Evolutionary conservation across 2,888 invertebrate species (phyloP).

Genomic region (Phoronis australis): DNA sequence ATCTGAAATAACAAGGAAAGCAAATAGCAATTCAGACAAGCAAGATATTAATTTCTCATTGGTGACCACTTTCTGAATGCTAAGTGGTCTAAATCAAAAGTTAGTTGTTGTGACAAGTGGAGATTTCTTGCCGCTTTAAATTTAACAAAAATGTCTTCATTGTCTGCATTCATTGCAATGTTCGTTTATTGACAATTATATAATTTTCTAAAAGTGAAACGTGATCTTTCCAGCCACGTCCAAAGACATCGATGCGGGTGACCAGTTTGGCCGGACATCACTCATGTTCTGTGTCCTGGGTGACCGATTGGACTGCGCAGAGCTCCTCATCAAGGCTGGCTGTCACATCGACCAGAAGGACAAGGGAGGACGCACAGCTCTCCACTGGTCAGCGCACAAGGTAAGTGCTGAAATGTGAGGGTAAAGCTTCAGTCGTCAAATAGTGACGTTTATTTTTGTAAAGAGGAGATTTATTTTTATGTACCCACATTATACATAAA

Average conservation of each 20-base stretch:
- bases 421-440: background rate
- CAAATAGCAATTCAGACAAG: too few relatives aligned
- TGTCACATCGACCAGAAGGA: constrained; percentile 48
- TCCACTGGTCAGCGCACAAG: constrained; percentile 53
- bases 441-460: background rate
- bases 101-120: too few relatives aligned
- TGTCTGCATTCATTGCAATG: too few relatives aligned
- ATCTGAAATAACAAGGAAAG: too few relatives aligned
- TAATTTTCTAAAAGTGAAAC: too few relatives aligned
- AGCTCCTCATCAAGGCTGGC: constrained; percentile 46
- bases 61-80: too few relatives aligned
- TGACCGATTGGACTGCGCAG: constrained; percentile 49
- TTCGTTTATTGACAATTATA: too few relatives aligned
- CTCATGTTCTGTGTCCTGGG: constrained; percentile 51
- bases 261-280: constrained; percentile 51
- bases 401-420: constrained; percentile 20
- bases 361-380: constrained; percentile 47
- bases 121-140: too few relatives aligned
- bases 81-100: too few relatives aligned
- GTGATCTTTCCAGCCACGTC: constrained; percentile 15
- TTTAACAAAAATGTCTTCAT: too few relatives aligned
- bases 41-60: too few relatives aligned
- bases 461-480: background rate
- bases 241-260: constrained; percentile 37
- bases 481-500: too few relatives aligned